These are phyloP conservation scores for Epinotia demarniana DNA, from an alignment of 2,888 invertebrate species.

Conservation along the genomic window DNA sequence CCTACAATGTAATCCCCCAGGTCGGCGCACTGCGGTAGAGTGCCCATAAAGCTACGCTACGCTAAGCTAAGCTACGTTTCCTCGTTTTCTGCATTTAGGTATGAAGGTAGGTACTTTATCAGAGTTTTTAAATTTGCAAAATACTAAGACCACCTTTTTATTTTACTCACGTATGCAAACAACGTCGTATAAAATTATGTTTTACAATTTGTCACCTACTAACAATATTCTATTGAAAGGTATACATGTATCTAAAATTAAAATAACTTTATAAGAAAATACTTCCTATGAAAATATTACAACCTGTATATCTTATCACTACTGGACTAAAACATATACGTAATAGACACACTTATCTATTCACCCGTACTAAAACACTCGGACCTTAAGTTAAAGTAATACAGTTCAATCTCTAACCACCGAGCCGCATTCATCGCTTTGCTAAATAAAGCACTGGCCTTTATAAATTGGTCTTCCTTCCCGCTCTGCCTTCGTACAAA, in stretches of 20 bases:
- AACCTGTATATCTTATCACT: conserved; percentile 77
- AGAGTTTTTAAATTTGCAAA: too few relatives aligned
- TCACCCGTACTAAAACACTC: conserved; percentile 43
- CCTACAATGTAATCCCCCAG: too few relatives aligned
- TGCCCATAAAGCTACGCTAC: too few relatives aligned
- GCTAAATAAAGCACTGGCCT: conserved; percentile 53
- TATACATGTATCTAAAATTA: not conserved
- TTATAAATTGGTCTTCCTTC: conserved; percentile 54
- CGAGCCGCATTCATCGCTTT: conserved; percentile 46
- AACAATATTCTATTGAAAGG: not conserved
- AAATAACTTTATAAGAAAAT: not conserved
- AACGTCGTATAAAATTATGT: not conserved
- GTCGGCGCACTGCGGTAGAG: too few relatives aligned
- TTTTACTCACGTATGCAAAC: not conserved
- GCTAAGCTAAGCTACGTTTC: too few relatives aligned
- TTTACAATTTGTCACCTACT: too few relatives aligned
- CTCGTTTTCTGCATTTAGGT: too few relatives aligned
- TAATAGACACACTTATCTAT: conserved; percentile 63
- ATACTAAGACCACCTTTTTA: not conserved
- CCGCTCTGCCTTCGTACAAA: conserved; percentile 49
- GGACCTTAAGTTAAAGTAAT: conserved; percentile 39
- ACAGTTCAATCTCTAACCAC: conserved; percentile 48
- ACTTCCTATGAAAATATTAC: conserved; percentile 48
- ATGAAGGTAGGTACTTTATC: too few relatives aligned
- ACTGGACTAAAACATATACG: conserved; percentile 68